Evolutionary conservation across 2,888 invertebrate species (phyloP).

Genomic region (Nomada flava): DNA sequence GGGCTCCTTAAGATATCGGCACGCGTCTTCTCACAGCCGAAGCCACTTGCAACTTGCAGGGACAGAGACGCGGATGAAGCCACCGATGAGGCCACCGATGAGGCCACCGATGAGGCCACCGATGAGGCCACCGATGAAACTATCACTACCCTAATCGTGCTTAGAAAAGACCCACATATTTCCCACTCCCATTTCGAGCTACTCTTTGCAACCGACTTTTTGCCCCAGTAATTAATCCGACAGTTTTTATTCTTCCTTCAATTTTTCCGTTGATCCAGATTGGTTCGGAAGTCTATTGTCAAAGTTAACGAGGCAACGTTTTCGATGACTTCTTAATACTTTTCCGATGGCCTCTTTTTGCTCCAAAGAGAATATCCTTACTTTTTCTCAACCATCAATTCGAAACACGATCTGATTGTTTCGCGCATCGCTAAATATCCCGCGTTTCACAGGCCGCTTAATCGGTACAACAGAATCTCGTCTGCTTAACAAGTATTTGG

Average conservation of each 20-base stretch:
- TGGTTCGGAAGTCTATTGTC: slow-evolving; percentile 1
- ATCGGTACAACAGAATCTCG: slow-evolving; percentile 18
- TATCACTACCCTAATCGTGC: slow-evolving; percentile 2
- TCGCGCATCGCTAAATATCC: background rate
- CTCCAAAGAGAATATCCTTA: background rate
- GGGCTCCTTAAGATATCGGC: slow-evolving; percentile 65
- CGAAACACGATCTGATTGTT: background rate
- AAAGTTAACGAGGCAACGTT: background rate
- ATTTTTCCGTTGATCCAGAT: slow-evolving; percentile 29
- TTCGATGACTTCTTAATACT: too few species aligned
- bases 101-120: too few species aligned
- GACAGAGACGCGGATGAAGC: background rate
- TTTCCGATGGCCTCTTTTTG: background rate
- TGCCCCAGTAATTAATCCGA: slow-evolving; percentile 22
- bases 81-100: too few species aligned
- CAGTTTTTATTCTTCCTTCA: background rate
- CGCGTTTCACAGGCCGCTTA: background rate
- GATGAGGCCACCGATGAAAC: background rate
- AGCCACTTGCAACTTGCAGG: slow-evolving; percentile 51
- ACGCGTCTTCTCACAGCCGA: slow-evolving; percentile 56
- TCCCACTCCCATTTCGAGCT: too few species aligned
- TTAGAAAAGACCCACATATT: slow-evolving; percentile 14
- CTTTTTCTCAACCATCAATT: background rate
- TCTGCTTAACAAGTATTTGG: slow-evolving; percentile 26
- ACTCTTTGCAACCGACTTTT: slow-evolving; percentile 16